Base-by-base conservation (phyloP, 2,888 invertebrate species). In the Perizoma flavofasciatum region DNA sequence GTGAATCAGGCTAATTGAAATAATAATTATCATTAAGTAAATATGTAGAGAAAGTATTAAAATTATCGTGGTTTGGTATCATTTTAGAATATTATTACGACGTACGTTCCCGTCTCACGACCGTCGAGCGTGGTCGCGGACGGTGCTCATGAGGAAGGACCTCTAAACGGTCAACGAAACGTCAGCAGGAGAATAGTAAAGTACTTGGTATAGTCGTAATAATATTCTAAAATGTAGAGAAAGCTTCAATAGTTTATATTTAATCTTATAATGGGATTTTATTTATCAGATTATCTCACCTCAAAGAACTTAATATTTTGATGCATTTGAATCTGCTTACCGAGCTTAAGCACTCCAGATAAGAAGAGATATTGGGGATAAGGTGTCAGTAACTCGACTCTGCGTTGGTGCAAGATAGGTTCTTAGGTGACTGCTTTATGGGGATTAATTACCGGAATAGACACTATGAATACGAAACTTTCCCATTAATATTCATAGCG, bases 321-420 rank as follows among this genome's bases (percentile, higher is more conserved):
- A 72, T 67, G 70, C 68, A 66, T 72, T 70, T 69, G 66, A 71
- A 59, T 60, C 59, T 59, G 51, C 62, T 75, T 68, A 69, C 62
- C 66, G 65, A 66, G 72, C 72, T 67, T 72, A 74, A 75, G 70
- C 73, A 61, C 32, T 9, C 59, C 72, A 70, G 78, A 79, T 82
- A 77, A 74, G 74, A 65, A 70, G 65, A 73, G 72, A 73, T 77
- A 76, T 70, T 65, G 70, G 68, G 77, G 78, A 71, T 83, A 75
- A 61, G 70, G 69, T 79, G 74, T 77, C 77, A 54, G 82, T 78
- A 84, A 85, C 68, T 65, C 59, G 77, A 83, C 67, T 68, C 68
- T 59, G 51, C 50, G 40, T 64, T 67, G 70, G 58, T 61, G 66
- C 75, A 77, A 71, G 73, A 69, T 65, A 63, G 67, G 70, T 67